phyloP scores from a whole-genome alignment of 2,888 invertebrate species.

The Caenorhabditis sp. region DNA sequence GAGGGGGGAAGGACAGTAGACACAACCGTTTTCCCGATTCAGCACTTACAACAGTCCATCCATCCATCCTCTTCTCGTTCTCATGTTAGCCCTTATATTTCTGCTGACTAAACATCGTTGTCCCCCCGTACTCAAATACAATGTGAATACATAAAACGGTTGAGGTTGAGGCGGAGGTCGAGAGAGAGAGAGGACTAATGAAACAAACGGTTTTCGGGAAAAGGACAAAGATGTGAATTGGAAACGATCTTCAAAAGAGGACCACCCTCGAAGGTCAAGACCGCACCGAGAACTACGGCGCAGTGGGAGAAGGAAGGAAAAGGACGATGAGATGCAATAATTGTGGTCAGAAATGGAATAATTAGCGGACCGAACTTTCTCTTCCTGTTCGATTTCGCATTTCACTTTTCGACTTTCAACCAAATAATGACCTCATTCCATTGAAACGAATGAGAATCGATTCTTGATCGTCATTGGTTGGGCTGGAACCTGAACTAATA shows the following conservation, averaged over 20 bases:
- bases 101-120: conserved; percentile 49
- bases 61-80: conserved; percentile 16
- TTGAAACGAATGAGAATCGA: too few species aligned
- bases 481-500: too few species aligned
- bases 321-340: too few species aligned
- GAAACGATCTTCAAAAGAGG: conserved; percentile 10
- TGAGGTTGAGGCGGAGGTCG: conserved; percentile 6
- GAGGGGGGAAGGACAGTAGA: neutral
- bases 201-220: conserved; percentile 38
- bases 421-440: too few species aligned
- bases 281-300: conserved; percentile 5
- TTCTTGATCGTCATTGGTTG: too few species aligned
- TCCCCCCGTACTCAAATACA: conserved; percentile 44
- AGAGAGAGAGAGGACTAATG: conserved; percentile 23
- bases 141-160: conserved; percentile 48
- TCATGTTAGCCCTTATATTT: conserved; percentile 51
- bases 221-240: neutral
- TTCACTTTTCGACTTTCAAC: too few species aligned
- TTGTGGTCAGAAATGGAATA: too few species aligned
- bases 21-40: conserved; percentile 30
- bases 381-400: neutral
- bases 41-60: conserved; percentile 48
- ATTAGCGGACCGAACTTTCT: too few species aligned
- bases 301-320: neutral
- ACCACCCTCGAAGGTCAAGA: conserved; percentile 22